Evolutionary conservation across 2,797 vertebrate genomes (phyloP), one percentile per base, ranked within the genome.

Genomic region (Tapera naevia): DNA sequence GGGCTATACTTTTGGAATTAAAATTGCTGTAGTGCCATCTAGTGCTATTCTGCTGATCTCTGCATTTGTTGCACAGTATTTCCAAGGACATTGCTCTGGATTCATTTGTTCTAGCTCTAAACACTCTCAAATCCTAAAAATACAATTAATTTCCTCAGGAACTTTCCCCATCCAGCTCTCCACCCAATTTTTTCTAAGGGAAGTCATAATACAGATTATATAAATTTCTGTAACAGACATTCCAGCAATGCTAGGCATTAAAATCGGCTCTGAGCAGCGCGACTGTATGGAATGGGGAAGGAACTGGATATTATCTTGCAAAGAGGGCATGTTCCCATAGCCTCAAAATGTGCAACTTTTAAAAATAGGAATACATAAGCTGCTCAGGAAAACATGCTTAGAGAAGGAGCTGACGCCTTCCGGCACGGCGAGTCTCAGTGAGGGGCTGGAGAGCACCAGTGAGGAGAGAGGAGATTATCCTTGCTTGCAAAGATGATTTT

Each of bases 21-120:
- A 88, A 93, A 91, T 94, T 86, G n/a, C 93, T 80, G 74, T 27
- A 81, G 91, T 94, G 96, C 95, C 95, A 95, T 54, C 95, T 97
- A 97, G 95, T 88, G 95, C 91, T 86, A 17, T 37, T 64, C 54
- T 72, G 35, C 50, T 53, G 33, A 27, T 83, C 41, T 50, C 57
- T 61, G 51, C 27, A 30, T 66, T 69, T 5, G 1, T 25, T 67
- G 24, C 14, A 3, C 3, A 32, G 58, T n/a, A 39, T 72, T 79
- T 91, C 73, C 41, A 82, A 88, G 56, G 39, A 35, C 41, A 5
- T 57, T 35, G 24, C n/a, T 89, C 33, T 82, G 28, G 19, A 62
- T 82, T 90, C 25, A 70, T 76, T 81, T 72, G 19, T 73, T 79
- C 39, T 28, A 66, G 8, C 16, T 76, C 70, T 85, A 60, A 86